phyloP scores from a whole-genome alignment of 2,888 invertebrate genomes.

The Bruchidius siliquastri region DNA sequence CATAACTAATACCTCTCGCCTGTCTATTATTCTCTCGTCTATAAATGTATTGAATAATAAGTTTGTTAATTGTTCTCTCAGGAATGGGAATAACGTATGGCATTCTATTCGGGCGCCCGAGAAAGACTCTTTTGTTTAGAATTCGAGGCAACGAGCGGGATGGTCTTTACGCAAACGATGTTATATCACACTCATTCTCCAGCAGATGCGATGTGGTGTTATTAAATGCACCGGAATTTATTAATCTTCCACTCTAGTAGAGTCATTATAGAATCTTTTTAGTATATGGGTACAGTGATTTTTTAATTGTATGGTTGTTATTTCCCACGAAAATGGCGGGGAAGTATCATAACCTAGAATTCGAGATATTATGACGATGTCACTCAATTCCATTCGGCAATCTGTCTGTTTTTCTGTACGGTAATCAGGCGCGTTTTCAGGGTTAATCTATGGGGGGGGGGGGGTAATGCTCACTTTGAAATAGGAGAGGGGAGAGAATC shows the following conservation, averaged over 20 bases:
- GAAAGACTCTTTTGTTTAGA: background rate
- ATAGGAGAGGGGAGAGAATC: no score
- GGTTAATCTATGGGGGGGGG: no score
- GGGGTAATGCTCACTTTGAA: no score
- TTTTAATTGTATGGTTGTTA: no score
- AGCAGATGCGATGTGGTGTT: background rate
- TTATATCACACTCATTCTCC: background rate
- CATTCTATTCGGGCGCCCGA: background rate
- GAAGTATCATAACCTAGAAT: no score
- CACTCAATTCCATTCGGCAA: no score
- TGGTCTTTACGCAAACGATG: background rate
- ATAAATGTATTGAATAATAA: background rate
- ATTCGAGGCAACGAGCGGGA: background rate
- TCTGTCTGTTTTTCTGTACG: no score
- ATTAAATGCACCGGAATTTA: background rate
- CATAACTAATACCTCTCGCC: background rate
- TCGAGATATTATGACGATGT: no score
- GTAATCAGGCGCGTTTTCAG: no score
- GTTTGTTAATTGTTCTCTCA: background rate
- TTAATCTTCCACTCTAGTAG: background rate
- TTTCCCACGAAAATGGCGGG: no score
- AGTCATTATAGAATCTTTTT: no score
- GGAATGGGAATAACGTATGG: background rate
- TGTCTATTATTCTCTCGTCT: background rate
- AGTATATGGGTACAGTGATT: no score